phyloP scores from a whole-genome alignment of 2,113 vertebrate genomes.

The Phyllostomus hastatus region DNA sequence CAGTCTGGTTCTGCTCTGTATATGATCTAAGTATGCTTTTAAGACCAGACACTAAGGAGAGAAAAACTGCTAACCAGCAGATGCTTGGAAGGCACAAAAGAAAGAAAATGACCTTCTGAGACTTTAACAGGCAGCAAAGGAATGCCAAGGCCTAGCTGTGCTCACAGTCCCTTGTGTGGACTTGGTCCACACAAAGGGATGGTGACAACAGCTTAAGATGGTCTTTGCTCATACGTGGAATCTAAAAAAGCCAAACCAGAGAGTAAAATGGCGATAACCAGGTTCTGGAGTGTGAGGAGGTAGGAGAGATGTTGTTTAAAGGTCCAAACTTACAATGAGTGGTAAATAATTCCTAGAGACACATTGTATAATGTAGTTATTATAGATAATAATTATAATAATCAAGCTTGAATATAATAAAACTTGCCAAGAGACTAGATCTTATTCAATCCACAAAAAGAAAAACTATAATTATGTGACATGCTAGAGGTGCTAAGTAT shows the following conservation, averaged over 20 bases:
- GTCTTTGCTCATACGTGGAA: not conserved
- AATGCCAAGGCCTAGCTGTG: not conserved
- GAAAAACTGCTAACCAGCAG: not conserved
- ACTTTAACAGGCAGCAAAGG: not conserved
- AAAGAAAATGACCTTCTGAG: not conserved
- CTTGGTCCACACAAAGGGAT: not conserved
- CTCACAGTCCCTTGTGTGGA: accelerated
- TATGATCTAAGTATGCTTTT: not conserved
- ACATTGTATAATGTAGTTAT: not conserved
- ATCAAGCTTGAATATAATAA: not conserved
- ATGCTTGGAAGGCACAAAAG: not conserved
- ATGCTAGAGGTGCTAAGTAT: not conserved
- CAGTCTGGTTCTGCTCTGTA: not conserved
- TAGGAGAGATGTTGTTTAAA: not conserved
- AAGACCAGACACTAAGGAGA: not conserved
- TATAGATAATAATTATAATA: not conserved
- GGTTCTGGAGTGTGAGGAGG: not conserved
- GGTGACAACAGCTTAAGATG: not conserved
- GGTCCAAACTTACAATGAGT: not conserved
- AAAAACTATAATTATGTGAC: not conserved
- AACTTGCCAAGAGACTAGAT: not conserved
- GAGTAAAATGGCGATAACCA: not conserved
- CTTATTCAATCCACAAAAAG: not conserved
- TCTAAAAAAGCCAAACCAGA: not conserved
- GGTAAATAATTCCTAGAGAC: not conserved